Evolutionary conservation across 2,797 vertebrate genomes (phyloP).

Genomic region (Notolabrus celidotus): DNA sequence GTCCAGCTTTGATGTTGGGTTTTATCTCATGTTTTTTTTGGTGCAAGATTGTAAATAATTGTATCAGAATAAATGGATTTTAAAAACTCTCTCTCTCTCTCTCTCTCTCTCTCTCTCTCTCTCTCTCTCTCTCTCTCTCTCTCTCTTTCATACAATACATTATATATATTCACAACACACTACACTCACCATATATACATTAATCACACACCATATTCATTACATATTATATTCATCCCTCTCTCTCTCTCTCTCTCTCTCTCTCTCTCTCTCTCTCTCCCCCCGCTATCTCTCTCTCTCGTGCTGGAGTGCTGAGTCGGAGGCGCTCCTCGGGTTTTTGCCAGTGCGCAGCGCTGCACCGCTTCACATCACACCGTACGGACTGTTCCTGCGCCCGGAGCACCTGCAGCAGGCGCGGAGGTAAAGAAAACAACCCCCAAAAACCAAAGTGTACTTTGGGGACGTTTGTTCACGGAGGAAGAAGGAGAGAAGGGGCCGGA

Average conservation of each 20-base stretch:
- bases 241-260: conserved; percentile 20
- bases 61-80: no score
- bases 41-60: no score
- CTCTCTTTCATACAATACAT: no score
- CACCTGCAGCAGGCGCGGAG: conserved; percentile 64
- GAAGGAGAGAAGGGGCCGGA: conserved; percentile 33
- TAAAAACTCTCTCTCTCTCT: no score
- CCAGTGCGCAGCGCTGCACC: conserved; percentile 69
- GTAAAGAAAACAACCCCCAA: conserved; percentile 8
- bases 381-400: conserved; percentile 64
- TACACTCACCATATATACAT: no score
- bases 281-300: conserved; percentile 3
- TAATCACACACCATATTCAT: no score
- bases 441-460: neutral
- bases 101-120: no score
- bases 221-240: no score
- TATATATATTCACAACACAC: no score
- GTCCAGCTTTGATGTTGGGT: no score
- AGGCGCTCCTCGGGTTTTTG: conserved; percentile 54
- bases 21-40: no score
- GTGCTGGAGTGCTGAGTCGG: conserved; percentile 58
- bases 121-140: no score
- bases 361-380: conserved; percentile 34
- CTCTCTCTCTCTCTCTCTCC: conserved; percentile 25
- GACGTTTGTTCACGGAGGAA: conserved; percentile 7